Conservation (phyloP, 92 coral and sea anemone genomes). For the Bergia sp. region DNA sequence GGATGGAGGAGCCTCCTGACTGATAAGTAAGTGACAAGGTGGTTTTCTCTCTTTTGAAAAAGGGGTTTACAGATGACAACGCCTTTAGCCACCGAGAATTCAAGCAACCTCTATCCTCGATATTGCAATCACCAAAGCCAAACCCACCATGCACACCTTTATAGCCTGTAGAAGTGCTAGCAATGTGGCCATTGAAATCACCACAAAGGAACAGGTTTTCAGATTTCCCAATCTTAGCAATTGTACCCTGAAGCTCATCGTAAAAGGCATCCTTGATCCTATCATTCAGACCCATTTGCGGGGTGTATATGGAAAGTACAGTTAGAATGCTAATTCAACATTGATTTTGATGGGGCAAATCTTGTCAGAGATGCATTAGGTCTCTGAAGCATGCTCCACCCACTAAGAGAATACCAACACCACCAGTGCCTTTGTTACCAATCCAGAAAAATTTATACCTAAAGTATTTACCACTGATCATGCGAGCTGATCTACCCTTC, state of each 20-base stretch:
- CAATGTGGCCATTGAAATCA: conserved; percentile 54
- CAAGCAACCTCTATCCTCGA: conserved; percentile 48
- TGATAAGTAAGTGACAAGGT: conserved; percentile 26
- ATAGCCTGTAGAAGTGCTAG: conserved; percentile 32
- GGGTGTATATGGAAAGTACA: conserved; percentile 2
- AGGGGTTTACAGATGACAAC: too few species aligned
- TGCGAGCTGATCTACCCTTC: conserved; percentile 43
- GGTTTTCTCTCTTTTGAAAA: neutral
- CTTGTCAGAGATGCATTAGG: neutral
- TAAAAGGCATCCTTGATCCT: conserved; percentile 10
- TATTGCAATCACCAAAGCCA: conserved; percentile 37
- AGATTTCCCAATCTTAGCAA: neutral
- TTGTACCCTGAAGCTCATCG: neutral
- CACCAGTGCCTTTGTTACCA: conserved; percentile 36
- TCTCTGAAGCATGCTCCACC: conserved; percentile 31
- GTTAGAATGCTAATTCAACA: neutral
- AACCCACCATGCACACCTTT: conserved; percentile 55
- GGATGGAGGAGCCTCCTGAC: conserved; percentile 38
- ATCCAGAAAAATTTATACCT: conserved; percentile 47
- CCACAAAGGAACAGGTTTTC: conserved; percentile 16
- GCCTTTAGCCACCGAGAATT: neutral
- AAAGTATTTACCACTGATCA: conserved; percentile 27
- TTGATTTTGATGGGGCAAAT: neutral
- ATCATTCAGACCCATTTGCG: conserved; percentile 2
- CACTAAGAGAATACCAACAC: conserved; percentile 46